These are phyloP conservation scores for Lepus townsendii DNA, from an alignment of 2,797 vertebrate genomes.

Conservation along the genomic window DNA sequence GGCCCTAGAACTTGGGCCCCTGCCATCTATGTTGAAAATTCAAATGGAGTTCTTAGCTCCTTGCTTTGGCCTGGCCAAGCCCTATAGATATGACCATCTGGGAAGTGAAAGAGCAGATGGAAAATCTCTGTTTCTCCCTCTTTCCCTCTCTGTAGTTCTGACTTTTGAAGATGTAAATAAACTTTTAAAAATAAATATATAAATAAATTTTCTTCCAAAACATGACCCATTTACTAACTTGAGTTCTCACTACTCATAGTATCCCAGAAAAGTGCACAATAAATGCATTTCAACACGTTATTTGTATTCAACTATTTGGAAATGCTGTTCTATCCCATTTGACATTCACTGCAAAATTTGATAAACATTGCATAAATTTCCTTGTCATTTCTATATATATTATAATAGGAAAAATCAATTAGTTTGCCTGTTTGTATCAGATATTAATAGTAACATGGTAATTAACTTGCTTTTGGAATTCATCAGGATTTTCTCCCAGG, in stretches of 20 bases:
- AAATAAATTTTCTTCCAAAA: background rate
- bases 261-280: background rate
- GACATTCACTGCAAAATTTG: background rate
- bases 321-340: background rate
- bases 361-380: background rate
- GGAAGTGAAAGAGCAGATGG: no score
- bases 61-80: no score
- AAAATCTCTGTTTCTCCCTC: no score
- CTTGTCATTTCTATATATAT: background rate
- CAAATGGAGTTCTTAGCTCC: no score
- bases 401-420: background rate
- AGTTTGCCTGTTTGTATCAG: background rate
- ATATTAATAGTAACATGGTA: background rate
- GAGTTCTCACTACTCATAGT: background rate
- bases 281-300: background rate
- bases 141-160: no score
- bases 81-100: no score
- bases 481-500: background rate
- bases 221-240: background rate
- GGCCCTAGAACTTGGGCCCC: no score
- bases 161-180: no score
- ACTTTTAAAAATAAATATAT: background rate
- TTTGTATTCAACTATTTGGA: background rate
- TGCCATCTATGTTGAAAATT: no score
- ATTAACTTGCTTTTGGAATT: slow-evolving; percentile 5